Conservation (phyloP, 2,797 vertebrate genomes). For the Remorina albescens region DNA sequence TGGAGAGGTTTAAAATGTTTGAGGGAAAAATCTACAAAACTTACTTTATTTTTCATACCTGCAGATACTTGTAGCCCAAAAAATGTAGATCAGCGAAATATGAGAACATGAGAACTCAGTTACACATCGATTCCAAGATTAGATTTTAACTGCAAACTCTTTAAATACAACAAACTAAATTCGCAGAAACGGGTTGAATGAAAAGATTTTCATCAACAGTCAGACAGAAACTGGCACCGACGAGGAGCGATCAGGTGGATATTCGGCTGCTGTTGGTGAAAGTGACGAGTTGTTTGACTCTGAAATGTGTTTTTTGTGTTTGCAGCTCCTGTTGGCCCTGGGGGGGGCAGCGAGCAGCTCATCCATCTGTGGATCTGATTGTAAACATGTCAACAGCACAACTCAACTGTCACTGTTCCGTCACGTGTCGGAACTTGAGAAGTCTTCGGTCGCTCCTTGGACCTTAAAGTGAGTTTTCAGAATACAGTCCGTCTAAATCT, state of each 20-base stretch:
- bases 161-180: too few relatives aligned
- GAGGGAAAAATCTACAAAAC: too few relatives aligned
- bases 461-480: neutral
- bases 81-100: too few relatives aligned
- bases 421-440: fast-evolving
- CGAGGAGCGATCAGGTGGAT: too few relatives aligned
- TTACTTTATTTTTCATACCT: neutral
- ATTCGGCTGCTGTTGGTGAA: too few relatives aligned
- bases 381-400: fast-evolving
- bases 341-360: neutral
- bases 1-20: too few relatives aligned
- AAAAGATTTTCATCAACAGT: too few relatives aligned
- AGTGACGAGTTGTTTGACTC: too few relatives aligned
- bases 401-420: fast-evolving
- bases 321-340: slow-evolving; percentile 15
- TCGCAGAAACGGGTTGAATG: too few relatives aligned
- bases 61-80: neutral
- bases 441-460: slow-evolving; percentile 48
- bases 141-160: neutral
- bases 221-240: too few relatives aligned
- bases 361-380: fast-evolving
- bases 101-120: too few relatives aligned
- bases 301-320: slow-evolving; percentile 21
- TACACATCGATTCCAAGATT: too few relatives aligned
- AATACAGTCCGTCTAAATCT: neutral